These are phyloP conservation scores for Oncorhynchus keta DNA, from an alignment of 2,113 vertebrate genomes.

Conservation along the genomic window DNA sequence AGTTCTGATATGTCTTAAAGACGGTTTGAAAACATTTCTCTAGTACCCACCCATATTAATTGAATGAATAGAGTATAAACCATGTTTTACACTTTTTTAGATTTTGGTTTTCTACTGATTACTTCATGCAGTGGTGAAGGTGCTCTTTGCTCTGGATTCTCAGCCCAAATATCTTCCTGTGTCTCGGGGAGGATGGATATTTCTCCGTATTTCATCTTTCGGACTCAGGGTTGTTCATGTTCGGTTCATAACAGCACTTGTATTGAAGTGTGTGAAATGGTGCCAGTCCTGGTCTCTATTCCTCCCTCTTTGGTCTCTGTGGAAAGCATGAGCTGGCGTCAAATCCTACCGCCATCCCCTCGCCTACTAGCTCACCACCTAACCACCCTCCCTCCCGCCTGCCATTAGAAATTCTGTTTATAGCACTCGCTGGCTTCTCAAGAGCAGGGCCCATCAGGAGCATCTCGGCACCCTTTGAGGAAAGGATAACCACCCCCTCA, in stretches of 20 bases:
- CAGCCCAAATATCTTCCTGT: background rate
- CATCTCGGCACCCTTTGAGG: conserved; percentile 74
- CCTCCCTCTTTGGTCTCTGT: conserved; percentile 67
- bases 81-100: background rate
- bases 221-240: conserved; percentile 20
- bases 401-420: conserved; percentile 82
- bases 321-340: conserved; percentile 72
- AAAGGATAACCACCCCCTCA: conserved; percentile 70
- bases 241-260: conserved; percentile 38
- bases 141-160: background rate
- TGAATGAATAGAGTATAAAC: too few relatives aligned
- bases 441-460: conserved; percentile 73
- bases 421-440: conserved; percentile 72
- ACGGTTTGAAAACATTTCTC: background rate
- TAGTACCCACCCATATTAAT: background rate
- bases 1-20: background rate
- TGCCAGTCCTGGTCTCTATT: conserved; percentile 71
- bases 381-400: conserved; percentile 61
- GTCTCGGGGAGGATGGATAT: conserved; percentile 13
- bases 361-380: conserved; percentile 66
- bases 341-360: conserved; percentile 65
- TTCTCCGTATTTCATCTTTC: conserved; percentile 22
- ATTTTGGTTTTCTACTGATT: background rate
- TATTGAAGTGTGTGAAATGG: conserved; percentile 66
- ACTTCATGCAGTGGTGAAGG: background rate